Percentiles rank a stretch among this genome's conserved stretches.
These are phyloP conservation scores for Diachasma alloeum DNA, from an alignment of 1,140 invertebrate genomes.

Conservation along the genomic window DNA sequence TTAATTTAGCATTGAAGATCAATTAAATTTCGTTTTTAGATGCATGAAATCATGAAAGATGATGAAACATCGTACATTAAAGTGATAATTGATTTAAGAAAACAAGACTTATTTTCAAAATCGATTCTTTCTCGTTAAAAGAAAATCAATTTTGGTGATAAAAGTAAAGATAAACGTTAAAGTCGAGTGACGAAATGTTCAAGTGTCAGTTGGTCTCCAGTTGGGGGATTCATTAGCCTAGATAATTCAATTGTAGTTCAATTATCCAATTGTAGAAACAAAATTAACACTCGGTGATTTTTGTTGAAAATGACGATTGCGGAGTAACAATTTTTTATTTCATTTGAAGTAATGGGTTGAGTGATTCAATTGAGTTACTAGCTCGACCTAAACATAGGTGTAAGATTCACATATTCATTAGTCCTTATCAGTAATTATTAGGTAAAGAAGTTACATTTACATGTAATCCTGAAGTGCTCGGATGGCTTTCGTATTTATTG, in stretches of 20 bases:
- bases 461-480: background rate
- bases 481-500: background rate
- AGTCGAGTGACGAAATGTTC: no score
- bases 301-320: background rate
- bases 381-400: background rate
- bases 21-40: no score
- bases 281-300: background rate
- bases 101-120: background rate
- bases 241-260: background rate
- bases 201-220: no score
- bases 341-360: background rate
- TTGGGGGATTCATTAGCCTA: background rate
- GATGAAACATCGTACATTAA: slow-evolving; percentile 3
- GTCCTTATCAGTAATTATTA: background rate
- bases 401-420: background rate
- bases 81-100: background rate
- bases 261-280: background rate
- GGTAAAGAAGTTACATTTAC: background rate
- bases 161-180: background rate
- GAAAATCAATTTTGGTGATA: background rate
- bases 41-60: background rate
- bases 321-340: background rate
- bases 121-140: background rate
- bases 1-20: no score
- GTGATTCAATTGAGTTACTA: background rate